A percentile compares a stretch with the other conserved stretches of the same genome.
phyloP scores from a whole-genome alignment of 2,888 invertebrate species.

The Agrilus cyanescens region DNA sequence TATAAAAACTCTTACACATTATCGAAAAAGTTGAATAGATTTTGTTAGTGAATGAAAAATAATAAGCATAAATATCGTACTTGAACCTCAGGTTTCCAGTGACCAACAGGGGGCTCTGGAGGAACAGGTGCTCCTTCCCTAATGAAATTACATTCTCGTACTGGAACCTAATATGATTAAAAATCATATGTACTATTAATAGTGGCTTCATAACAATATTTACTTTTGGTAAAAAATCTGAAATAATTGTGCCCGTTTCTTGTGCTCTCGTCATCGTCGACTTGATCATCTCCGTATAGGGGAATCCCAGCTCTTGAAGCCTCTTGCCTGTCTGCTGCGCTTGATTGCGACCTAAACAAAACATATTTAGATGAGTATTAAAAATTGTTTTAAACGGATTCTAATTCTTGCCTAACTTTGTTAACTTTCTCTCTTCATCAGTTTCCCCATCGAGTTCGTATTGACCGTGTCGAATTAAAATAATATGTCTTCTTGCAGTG shows the following conservation, averaged over 20 bases:
- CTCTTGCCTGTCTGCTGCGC: slow-evolving; percentile 77
- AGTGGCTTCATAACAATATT: background rate
- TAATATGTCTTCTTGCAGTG: slow-evolving; percentile 63
- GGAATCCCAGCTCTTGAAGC: slow-evolving; percentile 61
- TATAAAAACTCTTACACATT: background rate
- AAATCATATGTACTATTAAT: slow-evolving; percentile 49
- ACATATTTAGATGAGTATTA: background rate
- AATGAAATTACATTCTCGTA: slow-evolving; percentile 60
- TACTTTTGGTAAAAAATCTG: slow-evolving; percentile 47
- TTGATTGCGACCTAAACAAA: slow-evolving; percentile 61
- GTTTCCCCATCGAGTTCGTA: slow-evolving; percentile 63
- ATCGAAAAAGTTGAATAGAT: background rate
- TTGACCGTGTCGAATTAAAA: slow-evolving; percentile 91
- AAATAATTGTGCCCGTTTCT: slow-evolving; percentile 80
- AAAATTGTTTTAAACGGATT: background rate
- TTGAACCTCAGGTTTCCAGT: slow-evolving; percentile 75
- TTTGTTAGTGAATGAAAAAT: background rate
- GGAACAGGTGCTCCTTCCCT: slow-evolving; percentile 91
- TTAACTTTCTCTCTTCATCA: slow-evolving; percentile 65
- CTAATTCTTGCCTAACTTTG: slow-evolving; percentile 55
- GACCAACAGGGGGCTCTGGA: slow-evolving; percentile 81
- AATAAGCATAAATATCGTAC: slow-evolving; percentile 37
- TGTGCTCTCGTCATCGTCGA: slow-evolving; percentile 92
- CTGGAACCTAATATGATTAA: slow-evolving; percentile 47
- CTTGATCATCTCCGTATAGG: slow-evolving; percentile 67